A percentile compares a stretch with the other conserved stretches of the same genome.
phyloP scores from a whole-genome alignment of 2,888 invertebrate species.

The Dasysyrphus albostriatus region DNA sequence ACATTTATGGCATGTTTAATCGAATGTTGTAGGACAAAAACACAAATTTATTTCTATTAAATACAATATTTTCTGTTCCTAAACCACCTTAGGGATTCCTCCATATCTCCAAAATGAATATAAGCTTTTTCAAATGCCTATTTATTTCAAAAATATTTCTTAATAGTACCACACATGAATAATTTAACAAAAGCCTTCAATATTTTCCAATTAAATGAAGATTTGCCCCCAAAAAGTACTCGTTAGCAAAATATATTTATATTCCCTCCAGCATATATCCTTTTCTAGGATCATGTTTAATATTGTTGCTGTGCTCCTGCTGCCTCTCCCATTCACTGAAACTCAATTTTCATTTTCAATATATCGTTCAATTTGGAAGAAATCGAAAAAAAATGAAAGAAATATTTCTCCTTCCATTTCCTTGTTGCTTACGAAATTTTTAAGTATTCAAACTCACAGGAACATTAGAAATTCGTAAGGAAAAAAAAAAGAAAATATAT shows the following conservation, averaged over 20 bases:
- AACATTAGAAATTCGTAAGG: slow-evolving; percentile 67
- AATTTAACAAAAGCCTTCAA: slow-evolving; percentile 42
- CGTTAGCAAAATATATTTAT: slow-evolving; percentile 57
- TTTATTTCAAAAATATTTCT: not conserved
- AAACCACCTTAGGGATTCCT: not conserved
- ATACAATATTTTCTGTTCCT: not conserved
- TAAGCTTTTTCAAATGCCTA: not conserved
- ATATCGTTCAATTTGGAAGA: slow-evolving; percentile 38
- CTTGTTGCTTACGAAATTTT: slow-evolving; percentile 43
- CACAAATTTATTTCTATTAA: not conserved
- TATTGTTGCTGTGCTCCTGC: not conserved
- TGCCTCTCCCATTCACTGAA: not conserved
- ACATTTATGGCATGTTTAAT: too few relatives aligned
- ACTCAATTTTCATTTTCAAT: slow-evolving; percentile 32
- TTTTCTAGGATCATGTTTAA: slow-evolving; percentile 38
- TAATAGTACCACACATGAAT: slow-evolving; percentile 5
- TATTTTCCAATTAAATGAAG: slow-evolving; percentile 71
- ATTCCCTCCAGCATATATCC: slow-evolving; percentile 41
- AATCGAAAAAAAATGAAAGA: not conserved
- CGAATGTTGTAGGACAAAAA: too few relatives aligned
- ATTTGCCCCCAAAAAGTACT: slow-evolving; percentile 48
- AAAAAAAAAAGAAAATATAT: slow-evolving; percentile 38
- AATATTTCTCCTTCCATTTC: slow-evolving; percentile 18
- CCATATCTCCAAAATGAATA: not conserved
- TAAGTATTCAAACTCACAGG: slow-evolving; percentile 63